Evolutionary conservation across 2,113 vertebrate species (phyloP).

Genomic region (Pterocles orientalis): DNA sequence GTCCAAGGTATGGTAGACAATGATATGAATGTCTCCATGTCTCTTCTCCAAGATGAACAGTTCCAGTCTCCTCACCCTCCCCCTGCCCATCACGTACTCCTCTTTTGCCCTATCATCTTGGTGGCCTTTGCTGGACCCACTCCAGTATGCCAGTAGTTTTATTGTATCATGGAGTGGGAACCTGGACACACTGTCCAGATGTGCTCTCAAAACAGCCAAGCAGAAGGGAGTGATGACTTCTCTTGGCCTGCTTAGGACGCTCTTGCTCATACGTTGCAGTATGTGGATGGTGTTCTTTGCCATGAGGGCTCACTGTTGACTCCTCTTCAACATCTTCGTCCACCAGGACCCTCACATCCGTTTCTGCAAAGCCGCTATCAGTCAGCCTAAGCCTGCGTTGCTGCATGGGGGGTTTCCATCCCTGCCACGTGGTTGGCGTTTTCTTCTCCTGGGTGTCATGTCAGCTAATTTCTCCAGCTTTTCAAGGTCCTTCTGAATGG

Average conservation of each 20-base stretch:
- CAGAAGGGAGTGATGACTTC: neutral
- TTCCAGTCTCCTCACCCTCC: neutral
- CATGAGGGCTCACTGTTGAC: neutral
- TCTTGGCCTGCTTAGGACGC: neutral
- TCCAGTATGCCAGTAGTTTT: neutral
- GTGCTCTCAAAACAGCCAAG: neutral
- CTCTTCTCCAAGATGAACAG: neutral
- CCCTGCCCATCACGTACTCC: neutral
- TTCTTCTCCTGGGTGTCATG: neutral
- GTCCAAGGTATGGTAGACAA: neutral
- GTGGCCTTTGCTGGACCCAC: neutral
- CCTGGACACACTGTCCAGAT: neutral
- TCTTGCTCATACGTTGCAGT: neutral
- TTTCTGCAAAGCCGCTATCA: neutral
- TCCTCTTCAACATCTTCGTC: neutral
- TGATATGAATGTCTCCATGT: neutral
- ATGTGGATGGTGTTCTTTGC: neutral
- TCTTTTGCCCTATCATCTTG: neutral
- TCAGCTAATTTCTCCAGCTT: neutral
- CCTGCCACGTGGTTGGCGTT: neutral
- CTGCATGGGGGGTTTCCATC: neutral
- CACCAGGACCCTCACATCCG: too few relatives aligned
- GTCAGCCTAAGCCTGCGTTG: neutral
- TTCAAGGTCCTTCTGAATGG: neutral
- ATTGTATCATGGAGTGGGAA: neutral